Evolutionary conservation across 2,113 vertebrate species (phyloP), one percentile per base, ranked within the genome.

Genomic region (Peromyscus leucopus): DNA sequence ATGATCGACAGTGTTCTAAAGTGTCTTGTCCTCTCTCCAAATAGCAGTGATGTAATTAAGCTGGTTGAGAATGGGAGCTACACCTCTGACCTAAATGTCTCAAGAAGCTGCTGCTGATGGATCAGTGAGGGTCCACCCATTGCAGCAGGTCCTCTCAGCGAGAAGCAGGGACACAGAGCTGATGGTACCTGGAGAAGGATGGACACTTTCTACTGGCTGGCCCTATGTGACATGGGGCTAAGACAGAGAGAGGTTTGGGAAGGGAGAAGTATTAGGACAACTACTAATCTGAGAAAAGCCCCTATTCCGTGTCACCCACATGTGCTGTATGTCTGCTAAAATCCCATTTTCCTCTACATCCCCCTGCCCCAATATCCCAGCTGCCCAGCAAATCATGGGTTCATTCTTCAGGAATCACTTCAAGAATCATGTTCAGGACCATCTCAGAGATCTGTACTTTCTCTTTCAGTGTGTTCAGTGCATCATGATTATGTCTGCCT

Each of bases 391-490:
- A 24, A n/a, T 42, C 67, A 46, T 87, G 9, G n/a, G 36, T 74
- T 89, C 31, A 69, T 79, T 89, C 51, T 93, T 89, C 1, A 91
- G 78, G n/a, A 79, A 83, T 63, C 74, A 75, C 63, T 71, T 92
- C 33, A n/a, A 75, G n/a, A 82, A 31, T 79, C 42, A 91, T 90
- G 24, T 59, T 75, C 48, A 71, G 85, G 51, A 57, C 26, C 89
- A 17, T 95, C 21, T 69, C 5, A 42, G 83, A 89, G 10, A 17
- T 21, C 7, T 16, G 11, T 46, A 63, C n/a, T 86, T 59, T 76
- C 86, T 93, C 89, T 31, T 57, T 89, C 31, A 19, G 3, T 10
- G 2, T 82, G 33, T 51, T 80, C 33, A 42, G 1, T 9, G 28
- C 10, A 7, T 51, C 24, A 7, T 28, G 59, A 39, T 78, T 82